phyloP scores from a whole-genome alignment of 2,888 invertebrate genomes.

The Tetheella fluctuosa region DNA sequence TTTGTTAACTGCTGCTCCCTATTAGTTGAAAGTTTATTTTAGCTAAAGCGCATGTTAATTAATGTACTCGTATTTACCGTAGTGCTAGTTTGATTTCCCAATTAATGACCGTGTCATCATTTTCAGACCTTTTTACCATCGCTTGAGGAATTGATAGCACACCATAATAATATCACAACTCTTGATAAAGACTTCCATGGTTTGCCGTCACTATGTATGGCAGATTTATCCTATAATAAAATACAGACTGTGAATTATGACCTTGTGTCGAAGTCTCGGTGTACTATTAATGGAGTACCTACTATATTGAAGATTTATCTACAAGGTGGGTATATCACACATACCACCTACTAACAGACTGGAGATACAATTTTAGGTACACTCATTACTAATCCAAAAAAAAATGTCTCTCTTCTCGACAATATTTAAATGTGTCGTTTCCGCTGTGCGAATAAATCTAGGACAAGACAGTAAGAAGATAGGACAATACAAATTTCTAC shows the following conservation, averaged over 20 bases:
- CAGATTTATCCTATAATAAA: slow-evolving; percentile 90
- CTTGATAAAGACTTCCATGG: slow-evolving; percentile 93
- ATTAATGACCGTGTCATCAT: slow-evolving; percentile 17
- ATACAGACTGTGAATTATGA: slow-evolving; percentile 89
- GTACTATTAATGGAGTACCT: slow-evolving; percentile 91
- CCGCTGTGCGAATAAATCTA: no score
- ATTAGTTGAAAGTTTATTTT: not conserved
- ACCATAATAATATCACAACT: slow-evolving; percentile 89
- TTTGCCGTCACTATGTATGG: slow-evolving; percentile 91
- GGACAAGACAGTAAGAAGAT: no score
- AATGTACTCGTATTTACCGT: no score
- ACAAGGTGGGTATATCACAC: slow-evolving; percentile 85
- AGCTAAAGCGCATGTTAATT: slow-evolving; percentile 10
- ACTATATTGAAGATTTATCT: slow-evolving; percentile 90
- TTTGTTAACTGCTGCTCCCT: slow-evolving; percentile 12
- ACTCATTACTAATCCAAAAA: not conserved
- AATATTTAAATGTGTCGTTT: no score
- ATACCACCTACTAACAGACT: not conserved
- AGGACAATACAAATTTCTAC: no score
- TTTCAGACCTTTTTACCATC: slow-evolving; percentile 91
- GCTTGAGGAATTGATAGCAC: slow-evolving; percentile 89
- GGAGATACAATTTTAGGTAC: not conserved
- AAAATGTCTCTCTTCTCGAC: no score
- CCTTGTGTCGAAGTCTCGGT: slow-evolving; percentile 91
- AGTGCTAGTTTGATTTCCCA: not conserved